Percentiles rank a stretch among this genome's conserved stretches.
These are phyloP conservation scores for Rhinopomastus cyanomelas DNA, from an alignment of 2,113 vertebrate genomes.

Conservation along the genomic window DNA sequence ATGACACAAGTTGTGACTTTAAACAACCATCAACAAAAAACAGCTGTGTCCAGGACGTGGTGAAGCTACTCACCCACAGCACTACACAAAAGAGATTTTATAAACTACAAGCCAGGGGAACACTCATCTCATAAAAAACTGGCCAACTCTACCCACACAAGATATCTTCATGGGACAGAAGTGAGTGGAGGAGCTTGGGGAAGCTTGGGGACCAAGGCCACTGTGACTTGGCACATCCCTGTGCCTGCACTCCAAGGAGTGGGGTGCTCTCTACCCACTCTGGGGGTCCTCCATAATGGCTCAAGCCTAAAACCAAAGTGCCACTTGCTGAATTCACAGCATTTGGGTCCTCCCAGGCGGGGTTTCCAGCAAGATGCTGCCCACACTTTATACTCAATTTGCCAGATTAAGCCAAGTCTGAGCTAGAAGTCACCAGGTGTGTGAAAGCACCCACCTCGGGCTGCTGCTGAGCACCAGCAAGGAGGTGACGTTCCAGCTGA, in stretches of 20 bases:
- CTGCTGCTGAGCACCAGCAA: neutral
- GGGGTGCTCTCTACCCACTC: no score
- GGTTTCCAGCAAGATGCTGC: neutral
- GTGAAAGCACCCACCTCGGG: fast-evolving
- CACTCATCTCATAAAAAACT: neutral
- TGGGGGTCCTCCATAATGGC: no score
- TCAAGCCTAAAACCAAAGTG: slow-evolving; percentile 8
- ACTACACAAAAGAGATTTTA: neutral
- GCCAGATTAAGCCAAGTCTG: neutral
- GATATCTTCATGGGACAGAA: fast-evolving
- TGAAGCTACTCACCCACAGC: fast-evolving
- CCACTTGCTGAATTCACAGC: neutral
- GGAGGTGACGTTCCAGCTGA: neutral
- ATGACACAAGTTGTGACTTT: neutral
- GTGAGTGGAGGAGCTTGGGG: fast-evolving
- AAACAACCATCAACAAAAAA: neutral
- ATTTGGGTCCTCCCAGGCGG: neutral
- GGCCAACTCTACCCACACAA: fast-evolving
- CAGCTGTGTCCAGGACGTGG: fast-evolving
- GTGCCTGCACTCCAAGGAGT: neutral
- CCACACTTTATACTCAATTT: neutral
- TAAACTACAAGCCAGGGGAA: neutral
- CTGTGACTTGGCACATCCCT: fast-evolving
- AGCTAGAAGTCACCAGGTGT: fast-evolving
- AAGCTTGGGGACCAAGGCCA: neutral